A percentile compares a stretch with the other conserved stretches of the same genome.
Conservation (phyloP, 2,113 vertebrate species). For the Tetrax tetrax region DNA sequence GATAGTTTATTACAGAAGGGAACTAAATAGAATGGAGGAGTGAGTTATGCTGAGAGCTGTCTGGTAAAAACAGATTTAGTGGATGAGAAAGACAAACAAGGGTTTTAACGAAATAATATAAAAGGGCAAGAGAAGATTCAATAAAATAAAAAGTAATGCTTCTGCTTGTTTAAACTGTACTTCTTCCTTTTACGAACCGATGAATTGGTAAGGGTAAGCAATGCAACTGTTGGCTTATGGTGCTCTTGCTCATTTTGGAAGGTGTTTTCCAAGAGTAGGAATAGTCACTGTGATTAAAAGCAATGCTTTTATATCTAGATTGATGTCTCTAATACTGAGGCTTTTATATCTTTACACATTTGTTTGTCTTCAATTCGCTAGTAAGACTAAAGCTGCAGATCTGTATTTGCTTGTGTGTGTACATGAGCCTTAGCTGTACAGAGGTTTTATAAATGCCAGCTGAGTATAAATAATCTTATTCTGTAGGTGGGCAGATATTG, state of each 20-base stretch:
- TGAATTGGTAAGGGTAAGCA: background rate
- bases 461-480: background rate
- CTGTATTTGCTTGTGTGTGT: background rate
- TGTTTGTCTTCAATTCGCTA: background rate
- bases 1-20: background rate
- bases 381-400: background rate
- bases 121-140: background rate
- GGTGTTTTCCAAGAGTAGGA: background rate
- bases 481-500: constrained; percentile 92
- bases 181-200: background rate
- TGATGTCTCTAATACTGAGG: background rate
- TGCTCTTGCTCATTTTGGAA: background rate
- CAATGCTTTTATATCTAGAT: background rate
- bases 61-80: background rate
- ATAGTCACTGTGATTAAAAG: background rate
- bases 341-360: background rate
- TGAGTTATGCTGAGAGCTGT: background rate
- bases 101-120: background rate
- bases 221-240: background rate
- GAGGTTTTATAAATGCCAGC: background rate
- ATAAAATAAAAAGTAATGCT: background rate
- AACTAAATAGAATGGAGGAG: background rate
- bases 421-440: background rate
- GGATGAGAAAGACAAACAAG: rapidly evolving
- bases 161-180: background rate